Evolutionary conservation across 2,797 vertebrate species (phyloP), one percentile per base, ranked within the genome.

Genomic region (Malurus leucopterus): DNA sequence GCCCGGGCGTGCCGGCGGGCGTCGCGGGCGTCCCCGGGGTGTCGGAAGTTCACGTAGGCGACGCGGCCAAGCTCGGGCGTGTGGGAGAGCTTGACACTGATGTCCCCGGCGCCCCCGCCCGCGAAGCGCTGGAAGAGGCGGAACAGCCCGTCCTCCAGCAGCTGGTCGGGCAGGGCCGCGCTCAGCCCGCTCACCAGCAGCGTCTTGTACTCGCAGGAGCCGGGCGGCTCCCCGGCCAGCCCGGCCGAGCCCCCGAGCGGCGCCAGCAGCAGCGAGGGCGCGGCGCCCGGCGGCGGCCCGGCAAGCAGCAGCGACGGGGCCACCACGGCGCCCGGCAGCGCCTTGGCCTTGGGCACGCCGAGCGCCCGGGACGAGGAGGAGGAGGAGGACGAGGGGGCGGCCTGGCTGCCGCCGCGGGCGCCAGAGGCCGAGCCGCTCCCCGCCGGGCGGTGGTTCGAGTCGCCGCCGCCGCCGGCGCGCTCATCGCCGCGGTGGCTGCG

Each of bases 121-220:
- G 95, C 95, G 84, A 99, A 99, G 95, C 99, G 98, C 96, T 99
- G 99, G 95, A 99, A 99, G 96, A 99, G 99, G 72, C 99, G 99
- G 88, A 99, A 99, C 41, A 99, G 97, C 34, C 98, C 98, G 93
- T 99, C 99, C 96, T 99, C 99, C 70, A 99, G 98, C 92, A 99
- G 98, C 96, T 99, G 98, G 92, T 99, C 98, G 5, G 98, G 98
- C 38, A 99, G 97, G 95, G 98, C 98, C 11, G 99, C 98, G 90
- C 98, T 98, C 63, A 99, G 96, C 97, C 99, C 99, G 94, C 98
- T 99, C 91, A 99, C 98, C 72, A 99, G 98, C 84, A 99, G 97
- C 15, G 99, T 99, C 92, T 99, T 99, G 95, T 99, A 99, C 93
- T 99, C 99, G 89, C 14, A 98, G 95, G 38, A 97, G 91, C 64